Evolutionary conservation across 2,113 vertebrate genomes (phyloP).

Genomic region (Gymnorhina tibicen): DNA sequence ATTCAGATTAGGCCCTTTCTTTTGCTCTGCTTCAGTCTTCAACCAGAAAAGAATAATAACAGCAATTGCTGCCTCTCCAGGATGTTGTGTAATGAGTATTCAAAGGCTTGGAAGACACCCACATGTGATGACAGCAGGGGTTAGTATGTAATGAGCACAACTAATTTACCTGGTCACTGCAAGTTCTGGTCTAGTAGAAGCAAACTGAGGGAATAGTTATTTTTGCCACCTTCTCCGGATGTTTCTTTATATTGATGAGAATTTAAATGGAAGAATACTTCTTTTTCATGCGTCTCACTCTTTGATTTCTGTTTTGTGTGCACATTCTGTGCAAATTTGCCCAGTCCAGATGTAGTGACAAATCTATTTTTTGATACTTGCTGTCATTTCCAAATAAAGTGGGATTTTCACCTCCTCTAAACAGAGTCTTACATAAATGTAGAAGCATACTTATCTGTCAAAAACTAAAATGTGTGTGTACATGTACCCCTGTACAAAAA

Average conservation of each 20-base stretch:
- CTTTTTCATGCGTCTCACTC: not conserved
- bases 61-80: not conserved
- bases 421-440: not conserved
- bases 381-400: not conserved
- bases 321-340: not conserved
- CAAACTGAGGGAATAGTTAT: not conserved
- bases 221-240: not conserved
- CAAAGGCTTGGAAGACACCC: not conserved
- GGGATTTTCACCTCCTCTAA: not conserved
- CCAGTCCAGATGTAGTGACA: not conserved
- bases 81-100: not conserved
- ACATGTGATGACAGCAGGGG: not conserved
- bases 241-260: not conserved
- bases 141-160: not conserved
- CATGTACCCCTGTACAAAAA: not conserved
- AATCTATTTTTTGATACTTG: not conserved
- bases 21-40: not conserved
- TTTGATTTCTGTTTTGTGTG: not conserved
- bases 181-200: not conserved
- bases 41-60: not conserved
- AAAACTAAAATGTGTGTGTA: not conserved
- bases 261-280: not conserved
- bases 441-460: not conserved
- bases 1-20: conserved; percentile 21
- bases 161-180: not conserved